phyloP scores from a whole-genome alignment of 2,797 vertebrate genomes.

The Cossypha dichroa region DNA sequence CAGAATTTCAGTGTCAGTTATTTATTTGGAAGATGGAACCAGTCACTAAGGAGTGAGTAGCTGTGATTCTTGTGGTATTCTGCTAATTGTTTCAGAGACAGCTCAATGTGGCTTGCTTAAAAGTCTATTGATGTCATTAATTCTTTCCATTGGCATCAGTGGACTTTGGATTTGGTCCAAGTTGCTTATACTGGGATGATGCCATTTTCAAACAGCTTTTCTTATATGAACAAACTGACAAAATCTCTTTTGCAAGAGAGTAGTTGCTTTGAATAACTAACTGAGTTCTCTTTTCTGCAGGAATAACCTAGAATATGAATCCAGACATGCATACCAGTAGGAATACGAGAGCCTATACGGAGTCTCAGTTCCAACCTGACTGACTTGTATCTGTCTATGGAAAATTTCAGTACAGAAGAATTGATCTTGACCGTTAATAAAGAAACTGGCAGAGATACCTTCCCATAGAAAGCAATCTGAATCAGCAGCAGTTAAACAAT shows the following conservation, averaged over 20 bases:
- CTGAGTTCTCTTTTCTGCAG: conserved; percentile 74
- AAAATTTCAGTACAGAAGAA: conserved; percentile 77
- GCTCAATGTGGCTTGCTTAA: background rate
- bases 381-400: conserved; percentile 77
- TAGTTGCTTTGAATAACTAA: conserved; percentile 29
- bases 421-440: conserved; percentile 74
- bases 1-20: conserved; percentile 26
- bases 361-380: conserved; percentile 77
- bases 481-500: conserved; percentile 85
- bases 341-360: conserved; percentile 77
- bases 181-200: background rate
- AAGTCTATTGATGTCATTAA: background rate
- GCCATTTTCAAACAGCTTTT: background rate
- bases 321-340: conserved; percentile 73
- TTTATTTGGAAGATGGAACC: conserved; percentile 36
- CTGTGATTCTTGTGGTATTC: conserved; percentile 6
- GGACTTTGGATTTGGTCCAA: background rate
- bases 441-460: conserved; percentile 80
- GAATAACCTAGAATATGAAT: conserved; percentile 79
- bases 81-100: background rate
- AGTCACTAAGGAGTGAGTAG: conserved; percentile 35
- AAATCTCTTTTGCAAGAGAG: background rate
- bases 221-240: background rate
- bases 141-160: background rate
- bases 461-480: conserved; percentile 83